Evolutionary conservation across 1,140 invertebrate genomes (phyloP).

Genomic region (Drosophila pallidifrons): DNA sequence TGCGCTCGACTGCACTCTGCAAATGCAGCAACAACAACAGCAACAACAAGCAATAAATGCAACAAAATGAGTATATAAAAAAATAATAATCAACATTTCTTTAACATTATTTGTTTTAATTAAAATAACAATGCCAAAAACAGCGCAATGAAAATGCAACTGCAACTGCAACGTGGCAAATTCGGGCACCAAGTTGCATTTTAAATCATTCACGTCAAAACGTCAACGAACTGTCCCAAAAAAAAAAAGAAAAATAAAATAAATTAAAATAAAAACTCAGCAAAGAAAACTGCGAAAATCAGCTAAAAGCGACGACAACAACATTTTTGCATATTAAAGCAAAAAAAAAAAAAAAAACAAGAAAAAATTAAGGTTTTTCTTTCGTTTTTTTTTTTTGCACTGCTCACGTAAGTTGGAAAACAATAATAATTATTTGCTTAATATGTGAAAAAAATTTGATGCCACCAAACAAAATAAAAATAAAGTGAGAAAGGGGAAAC

Average conservation of each 20-base stretch:
- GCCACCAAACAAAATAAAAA: slow-evolving; percentile 58
- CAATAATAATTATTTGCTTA: slow-evolving; percentile 27
- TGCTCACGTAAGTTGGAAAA: slow-evolving; percentile 60
- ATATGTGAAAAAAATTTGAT: slow-evolving; percentile 64
- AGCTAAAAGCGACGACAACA: slow-evolving; percentile 12
- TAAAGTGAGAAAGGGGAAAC: not conserved
- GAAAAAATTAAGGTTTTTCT: slow-evolving; percentile 37
- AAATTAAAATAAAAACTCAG: not conserved
- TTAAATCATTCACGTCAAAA: slow-evolving; percentile 55
- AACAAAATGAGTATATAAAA: slow-evolving; percentile 13
- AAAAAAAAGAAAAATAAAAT: slow-evolving; percentile 4
- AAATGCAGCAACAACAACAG: slow-evolving; percentile 44
- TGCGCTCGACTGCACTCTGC: slow-evolving; percentile 53
- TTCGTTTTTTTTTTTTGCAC: slow-evolving; percentile 28
- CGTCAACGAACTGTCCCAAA: slow-evolving; percentile 65
- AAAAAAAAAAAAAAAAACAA: slow-evolving; percentile 40
- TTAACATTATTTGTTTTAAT: slow-evolving; percentile 54
- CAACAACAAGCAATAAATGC: slow-evolving; percentile 15
- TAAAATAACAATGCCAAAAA: slow-evolving; percentile 32
- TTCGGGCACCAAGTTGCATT: slow-evolving; percentile 70
- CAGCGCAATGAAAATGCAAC: slow-evolving; percentile 61
- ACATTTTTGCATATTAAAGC: slow-evolving; percentile 58
- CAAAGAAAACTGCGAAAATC: slow-evolving; percentile 19
- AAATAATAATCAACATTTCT: not conserved
- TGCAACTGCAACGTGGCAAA: slow-evolving; percentile 40